Base-by-base conservation (phyloP, 2,797 vertebrate genomes). In the Pygocentrus nattereri region DNA sequence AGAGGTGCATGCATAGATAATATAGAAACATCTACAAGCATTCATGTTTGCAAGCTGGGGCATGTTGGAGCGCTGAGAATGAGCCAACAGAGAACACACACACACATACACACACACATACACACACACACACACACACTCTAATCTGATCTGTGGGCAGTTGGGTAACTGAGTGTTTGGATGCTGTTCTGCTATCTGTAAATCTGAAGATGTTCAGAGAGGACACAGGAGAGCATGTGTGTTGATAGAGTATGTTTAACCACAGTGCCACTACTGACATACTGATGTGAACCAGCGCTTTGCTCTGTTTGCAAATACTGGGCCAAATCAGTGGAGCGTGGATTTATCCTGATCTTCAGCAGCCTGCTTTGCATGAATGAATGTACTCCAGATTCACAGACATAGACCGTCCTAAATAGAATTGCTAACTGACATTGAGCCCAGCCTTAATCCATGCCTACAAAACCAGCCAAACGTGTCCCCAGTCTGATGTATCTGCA, bases 61-160 rank as follows among this genome's bases (percentile, higher is more conserved):
- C 94, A 91, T 56, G 94, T 67, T 44, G n/a, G n/a, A 38, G 31
- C 72, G 71, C 71, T 58, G 67, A 92, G 92, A 92, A 90, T 86
- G 81, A 89, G 86, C 86, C 76, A 85, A 86, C 77, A 86, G 82
- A 85, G 19, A 34, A 23, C 50, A 56, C 49, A 56, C 50, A 56
- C 47, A 47, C 67, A 47, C 41, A 25, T n/a, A 27, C 38, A 47
- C 2, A 64, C 61, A 72, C 49, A 44, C 31, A 64, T 61, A 31
- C 61, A 31, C 27, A 31, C 61, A 64, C 2, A 64, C 61, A 72
- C 70, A 41, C 47, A 31, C 52, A 69, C 64, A 25, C 56, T 44
- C 73, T 56, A 30, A 30, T 74, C 78, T 65, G 47, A 21, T 74
- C n/a, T 65, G 15, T 74, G 78, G 61, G 71, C 50, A 75, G 34